Evolutionary conservation across 2,113 vertebrate genomes (phyloP).

Genomic region (Alligator mississippiensis): DNA sequence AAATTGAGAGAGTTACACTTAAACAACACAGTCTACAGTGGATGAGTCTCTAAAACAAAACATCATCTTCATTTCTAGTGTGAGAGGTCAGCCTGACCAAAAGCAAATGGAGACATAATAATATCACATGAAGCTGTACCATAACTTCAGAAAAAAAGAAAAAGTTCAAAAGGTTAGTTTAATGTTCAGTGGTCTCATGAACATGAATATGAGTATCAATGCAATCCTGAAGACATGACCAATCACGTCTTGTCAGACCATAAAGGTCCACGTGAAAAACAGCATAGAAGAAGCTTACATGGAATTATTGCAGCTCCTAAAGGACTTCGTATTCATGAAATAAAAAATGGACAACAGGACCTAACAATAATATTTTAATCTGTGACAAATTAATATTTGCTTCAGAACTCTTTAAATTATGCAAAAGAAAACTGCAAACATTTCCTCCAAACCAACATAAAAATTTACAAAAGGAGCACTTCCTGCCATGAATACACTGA

Average conservation of each 20-base stretch:
- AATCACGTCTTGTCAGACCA: background rate
- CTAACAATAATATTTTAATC: background rate
- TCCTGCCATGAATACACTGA: background rate
- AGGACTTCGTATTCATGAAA: background rate
- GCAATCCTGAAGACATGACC: background rate
- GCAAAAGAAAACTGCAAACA: background rate
- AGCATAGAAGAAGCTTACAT: too few species aligned
- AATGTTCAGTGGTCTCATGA: too few species aligned
- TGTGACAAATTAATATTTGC: background rate
- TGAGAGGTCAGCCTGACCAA: background rate
- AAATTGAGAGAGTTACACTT: background rate
- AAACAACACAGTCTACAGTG: background rate
- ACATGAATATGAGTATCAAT: background rate
- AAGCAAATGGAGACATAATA: background rate
- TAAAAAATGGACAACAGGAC: background rate
- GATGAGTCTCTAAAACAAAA: background rate
- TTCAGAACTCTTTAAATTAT: background rate
- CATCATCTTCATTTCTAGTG: background rate
- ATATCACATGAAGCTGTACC: background rate
- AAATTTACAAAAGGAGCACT: background rate
- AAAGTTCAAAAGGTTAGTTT: background rate
- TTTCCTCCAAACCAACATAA: background rate
- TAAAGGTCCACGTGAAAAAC: background rate
- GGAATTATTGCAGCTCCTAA: background rate
- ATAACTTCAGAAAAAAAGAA: background rate